phyloP scores from a whole-genome alignment of 37 sponge, comb jelly and placozoan genomes.

The Petrosia ficiformis region DNA sequence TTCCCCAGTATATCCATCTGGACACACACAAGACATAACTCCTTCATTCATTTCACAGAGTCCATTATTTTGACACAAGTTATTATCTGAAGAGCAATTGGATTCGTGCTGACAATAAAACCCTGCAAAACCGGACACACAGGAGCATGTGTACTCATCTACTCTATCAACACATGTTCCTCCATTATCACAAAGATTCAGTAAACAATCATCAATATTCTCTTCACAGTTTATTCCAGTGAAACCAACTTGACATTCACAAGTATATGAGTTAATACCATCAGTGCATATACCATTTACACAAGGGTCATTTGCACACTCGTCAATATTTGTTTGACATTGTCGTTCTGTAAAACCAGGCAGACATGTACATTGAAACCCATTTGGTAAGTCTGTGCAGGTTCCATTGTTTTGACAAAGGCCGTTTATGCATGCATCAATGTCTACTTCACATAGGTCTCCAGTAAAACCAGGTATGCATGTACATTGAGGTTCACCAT shows the following conservation, averaged over 20 bases:
- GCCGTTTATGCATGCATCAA: slow-evolving; percentile 6
- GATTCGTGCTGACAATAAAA: not conserved
- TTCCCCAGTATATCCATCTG: slow-evolving; percentile 26
- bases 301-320: slow-evolving; percentile 25
- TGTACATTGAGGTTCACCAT: not conserved
- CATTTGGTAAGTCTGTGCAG: not conserved
- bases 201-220: slow-evolving; percentile 19
- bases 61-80: slow-evolving; percentile 20
- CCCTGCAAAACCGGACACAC: slow-evolving; percentile 1
- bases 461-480: slow-evolving; percentile 24
- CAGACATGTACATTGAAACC: slow-evolving; percentile 3
- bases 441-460: slow-evolving; percentile 7
- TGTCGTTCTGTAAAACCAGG: slow-evolving; percentile 14
- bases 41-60: not conserved
- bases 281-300: slow-evolving; percentile 17
- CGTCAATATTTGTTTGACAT: slow-evolving; percentile 19
- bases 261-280: slow-evolving; percentile 1
- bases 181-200: slow-evolving; percentile 32
- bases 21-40: slow-evolving; percentile 10
- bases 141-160: slow-evolving; percentile 8
- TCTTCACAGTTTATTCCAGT: not conserved
- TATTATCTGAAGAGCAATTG: not conserved
- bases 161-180: slow-evolving; percentile 20
- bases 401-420: slow-evolving; percentile 17
- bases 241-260: slow-evolving; percentile 7